phyloP scores from a whole-genome alignment of 2,888 invertebrate species.

The Troides helena region DNA sequence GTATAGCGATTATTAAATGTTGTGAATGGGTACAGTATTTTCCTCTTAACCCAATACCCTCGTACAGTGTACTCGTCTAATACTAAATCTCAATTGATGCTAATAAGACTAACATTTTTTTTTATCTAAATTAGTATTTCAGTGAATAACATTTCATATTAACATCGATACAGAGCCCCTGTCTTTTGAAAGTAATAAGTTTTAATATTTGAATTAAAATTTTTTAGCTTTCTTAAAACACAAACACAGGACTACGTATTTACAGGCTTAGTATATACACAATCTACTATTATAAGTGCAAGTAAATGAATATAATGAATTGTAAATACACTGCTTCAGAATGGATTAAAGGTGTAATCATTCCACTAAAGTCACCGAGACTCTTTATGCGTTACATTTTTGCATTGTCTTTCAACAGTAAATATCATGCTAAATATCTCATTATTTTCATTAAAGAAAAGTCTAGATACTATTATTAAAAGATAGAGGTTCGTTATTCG shows the following conservation, averaged over 20 bases:
- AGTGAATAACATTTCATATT: conserved; percentile 34
- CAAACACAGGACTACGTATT: background rate
- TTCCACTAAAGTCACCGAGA: background rate
- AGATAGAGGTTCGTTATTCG: background rate
- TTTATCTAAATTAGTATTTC: conserved; percentile 47
- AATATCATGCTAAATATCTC: background rate
- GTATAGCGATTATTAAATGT: conserved; percentile 34
- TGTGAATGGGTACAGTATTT: conserved; percentile 40
- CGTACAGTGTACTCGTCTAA: conserved; percentile 32
- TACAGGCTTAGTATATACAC: background rate
- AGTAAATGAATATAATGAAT: conserved; percentile 1
- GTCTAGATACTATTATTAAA: background rate
- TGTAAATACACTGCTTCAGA: conserved; percentile 15
- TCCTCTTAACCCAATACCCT: conserved; percentile 36
- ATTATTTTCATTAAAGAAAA: too few relatives aligned
- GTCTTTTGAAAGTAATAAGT: background rate
- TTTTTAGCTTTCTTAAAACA: background rate
- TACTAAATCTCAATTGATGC: conserved; percentile 40
- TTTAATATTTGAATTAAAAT: background rate
- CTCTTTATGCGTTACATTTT: background rate
- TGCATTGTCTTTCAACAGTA: background rate
- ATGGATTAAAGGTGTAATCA: background rate
- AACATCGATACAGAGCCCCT: background rate
- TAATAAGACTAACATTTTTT: conserved; percentile 49
- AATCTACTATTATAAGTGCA: background rate